phyloP scores from a whole-genome alignment of 2,888 invertebrate species.

The Drosophila greeni region DNA sequence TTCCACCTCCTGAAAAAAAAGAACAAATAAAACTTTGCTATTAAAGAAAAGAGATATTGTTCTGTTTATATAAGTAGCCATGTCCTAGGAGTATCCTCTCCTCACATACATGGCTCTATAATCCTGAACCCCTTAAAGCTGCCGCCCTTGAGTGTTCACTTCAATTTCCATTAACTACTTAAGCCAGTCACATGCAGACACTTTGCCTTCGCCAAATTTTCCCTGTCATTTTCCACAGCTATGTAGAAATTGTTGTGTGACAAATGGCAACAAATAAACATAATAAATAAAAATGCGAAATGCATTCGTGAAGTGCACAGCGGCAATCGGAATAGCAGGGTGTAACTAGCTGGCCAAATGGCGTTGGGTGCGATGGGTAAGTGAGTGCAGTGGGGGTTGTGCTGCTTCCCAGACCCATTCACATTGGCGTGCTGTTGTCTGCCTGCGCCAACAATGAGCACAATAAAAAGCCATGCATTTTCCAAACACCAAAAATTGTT shows the following conservation, averaged over 20 bases:
- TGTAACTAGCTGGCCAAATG: slow-evolving; percentile 51
- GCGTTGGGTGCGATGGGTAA: slow-evolving; percentile 19
- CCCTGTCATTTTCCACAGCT: slow-evolving; percentile 24
- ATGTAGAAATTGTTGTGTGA: slow-evolving; percentile 59
- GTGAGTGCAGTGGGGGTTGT: not conserved
- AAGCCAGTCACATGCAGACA: slow-evolving; percentile 35
- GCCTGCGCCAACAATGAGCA: slow-evolving; percentile 63
- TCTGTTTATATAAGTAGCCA: not conserved
- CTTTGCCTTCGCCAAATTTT: slow-evolving; percentile 9
- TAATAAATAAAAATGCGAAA: slow-evolving; percentile 65
- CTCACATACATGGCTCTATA: not conserved
- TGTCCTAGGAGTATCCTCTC: not conserved
- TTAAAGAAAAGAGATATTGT: not conserved
- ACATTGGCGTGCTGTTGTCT: slow-evolving; percentile 55
- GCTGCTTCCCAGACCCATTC: slow-evolving; percentile 21
- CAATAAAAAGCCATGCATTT: slow-evolving; percentile 74
- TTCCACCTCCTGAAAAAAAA: too few relatives aligned
- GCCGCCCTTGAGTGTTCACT: slow-evolving; percentile 8
- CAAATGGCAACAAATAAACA: slow-evolving; percentile 72
- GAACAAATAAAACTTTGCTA: too few relatives aligned
- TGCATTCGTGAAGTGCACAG: slow-evolving; percentile 52
- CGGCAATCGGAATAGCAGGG: slow-evolving; percentile 35
- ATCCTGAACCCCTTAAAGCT: not conserved
- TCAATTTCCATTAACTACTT: slow-evolving; percentile 41
- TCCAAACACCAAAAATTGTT: slow-evolving; percentile 73